These are phyloP conservation scores for Phrynocephalus guinanensis DNA, from an alignment of 2,797 vertebrate species.

Conservation along the genomic window DNA sequence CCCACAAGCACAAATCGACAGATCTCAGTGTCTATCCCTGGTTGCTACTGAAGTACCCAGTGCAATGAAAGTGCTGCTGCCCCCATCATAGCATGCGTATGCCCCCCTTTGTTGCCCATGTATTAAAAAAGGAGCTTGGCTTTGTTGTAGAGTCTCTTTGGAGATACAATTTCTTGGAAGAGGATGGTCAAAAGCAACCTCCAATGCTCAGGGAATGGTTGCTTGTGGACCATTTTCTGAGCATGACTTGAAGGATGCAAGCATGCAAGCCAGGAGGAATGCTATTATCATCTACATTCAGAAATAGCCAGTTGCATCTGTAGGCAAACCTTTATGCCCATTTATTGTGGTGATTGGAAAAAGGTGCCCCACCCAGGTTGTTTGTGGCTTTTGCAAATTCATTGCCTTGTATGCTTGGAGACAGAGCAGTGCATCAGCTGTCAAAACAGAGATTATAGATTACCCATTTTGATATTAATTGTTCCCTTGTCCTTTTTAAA, in stretches of 20 bases:
- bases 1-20: too few relatives aligned
- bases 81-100: too few relatives aligned
- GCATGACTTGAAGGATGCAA: neutral
- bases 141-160: too few relatives aligned
- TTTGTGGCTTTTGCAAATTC: conserved; percentile 11
- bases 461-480: conserved; percentile 22
- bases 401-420: neutral
- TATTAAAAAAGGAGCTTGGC: too few relatives aligned
- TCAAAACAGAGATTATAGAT: conserved; percentile 9
- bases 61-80: too few relatives aligned
- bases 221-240: neutral
- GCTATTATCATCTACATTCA: neutral
- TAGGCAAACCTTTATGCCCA: neutral
- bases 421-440: conserved; percentile 2
- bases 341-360: neutral
- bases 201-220: neutral
- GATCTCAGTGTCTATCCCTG: too few relatives aligned
- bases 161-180: too few relatives aligned
- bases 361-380: conserved; percentile 23
- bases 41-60: too few relatives aligned
- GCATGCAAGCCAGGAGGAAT: neutral
- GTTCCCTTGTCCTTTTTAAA: conserved; percentile 34
- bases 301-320: neutral
- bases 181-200: neutral
- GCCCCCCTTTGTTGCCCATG: too few relatives aligned